Evolutionary conservation across 2,113 vertebrate species (phyloP).

Genomic region (Junco hyemalis): DNA sequence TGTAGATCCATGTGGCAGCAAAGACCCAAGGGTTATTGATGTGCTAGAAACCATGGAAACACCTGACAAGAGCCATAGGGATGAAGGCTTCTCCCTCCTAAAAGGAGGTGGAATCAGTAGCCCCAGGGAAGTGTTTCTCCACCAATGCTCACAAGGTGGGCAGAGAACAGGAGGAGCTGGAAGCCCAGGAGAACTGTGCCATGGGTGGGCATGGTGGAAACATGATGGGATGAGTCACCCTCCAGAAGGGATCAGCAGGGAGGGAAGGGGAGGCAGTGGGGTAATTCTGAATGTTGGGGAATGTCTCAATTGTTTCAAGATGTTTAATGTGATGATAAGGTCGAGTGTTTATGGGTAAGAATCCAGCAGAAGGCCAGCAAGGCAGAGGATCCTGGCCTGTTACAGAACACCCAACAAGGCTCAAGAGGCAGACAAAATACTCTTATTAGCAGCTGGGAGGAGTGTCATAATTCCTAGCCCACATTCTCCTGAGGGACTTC

Average conservation of each 20-base stretch:
- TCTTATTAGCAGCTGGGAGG: background rate
- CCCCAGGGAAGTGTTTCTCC: background rate
- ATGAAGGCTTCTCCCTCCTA: background rate
- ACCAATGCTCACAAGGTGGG: accelerated
- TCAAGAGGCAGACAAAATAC: background rate
- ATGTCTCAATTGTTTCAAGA: background rate
- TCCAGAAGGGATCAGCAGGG: background rate
- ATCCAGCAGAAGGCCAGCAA: accelerated
- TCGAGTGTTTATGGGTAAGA: background rate
- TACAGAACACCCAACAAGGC: background rate
- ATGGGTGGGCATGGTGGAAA: accelerated
- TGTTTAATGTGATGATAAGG: background rate
- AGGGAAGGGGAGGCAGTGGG: background rate
- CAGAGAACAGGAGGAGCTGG: background rate
- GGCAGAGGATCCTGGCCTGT: background rate
- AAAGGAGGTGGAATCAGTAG: too few relatives aligned
- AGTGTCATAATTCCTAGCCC: background rate
- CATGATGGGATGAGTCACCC: background rate
- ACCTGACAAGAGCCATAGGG: accelerated
- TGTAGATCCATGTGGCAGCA: background rate
- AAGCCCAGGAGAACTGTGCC: background rate
- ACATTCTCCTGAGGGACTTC: background rate
- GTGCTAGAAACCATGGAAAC: background rate
- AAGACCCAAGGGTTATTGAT: background rate
- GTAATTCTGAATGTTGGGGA: background rate